phyloP scores from a whole-genome alignment of 2,888 invertebrate genomes.

The Polyploca ridens region DNA sequence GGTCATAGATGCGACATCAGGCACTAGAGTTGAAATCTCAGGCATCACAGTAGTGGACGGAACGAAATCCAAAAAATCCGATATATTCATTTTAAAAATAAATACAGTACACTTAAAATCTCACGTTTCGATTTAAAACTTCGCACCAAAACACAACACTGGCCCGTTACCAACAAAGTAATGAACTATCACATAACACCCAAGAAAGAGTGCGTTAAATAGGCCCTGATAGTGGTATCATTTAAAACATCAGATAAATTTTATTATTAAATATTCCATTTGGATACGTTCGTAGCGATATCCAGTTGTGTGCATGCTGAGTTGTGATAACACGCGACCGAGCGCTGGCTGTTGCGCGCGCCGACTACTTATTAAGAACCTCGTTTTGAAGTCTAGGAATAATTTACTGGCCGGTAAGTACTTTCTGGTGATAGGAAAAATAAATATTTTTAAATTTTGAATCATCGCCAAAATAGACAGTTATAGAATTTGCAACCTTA shows the following conservation, averaged over 20 bases:
- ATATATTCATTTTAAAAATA: constrained; percentile 53
- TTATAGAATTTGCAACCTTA: neutral
- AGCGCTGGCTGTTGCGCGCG: constrained; percentile 44
- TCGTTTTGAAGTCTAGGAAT: constrained; percentile 34
- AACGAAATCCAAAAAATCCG: constrained; percentile 32
- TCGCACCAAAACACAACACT: constrained; percentile 23
- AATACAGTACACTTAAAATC: neutral
- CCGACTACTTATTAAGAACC: constrained; percentile 37
- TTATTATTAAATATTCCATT: constrained; percentile 45
- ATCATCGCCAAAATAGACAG: constrained; percentile 20
- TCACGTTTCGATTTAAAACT: constrained; percentile 19
- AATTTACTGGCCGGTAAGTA: constrained; percentile 28
- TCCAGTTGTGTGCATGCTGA: constrained; percentile 23
- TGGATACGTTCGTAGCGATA: constrained; percentile 30
- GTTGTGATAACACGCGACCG: constrained; percentile 54
- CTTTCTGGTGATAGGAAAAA: constrained; percentile 22
- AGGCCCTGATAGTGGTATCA: constrained; percentile 54
- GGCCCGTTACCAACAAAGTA: constrained; percentile 37
- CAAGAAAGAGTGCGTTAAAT: constrained; percentile 40
- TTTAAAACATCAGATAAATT: constrained; percentile 58
- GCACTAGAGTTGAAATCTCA: constrained; percentile 28
- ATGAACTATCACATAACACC: constrained; percentile 48
- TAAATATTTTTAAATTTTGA: constrained; percentile 27
- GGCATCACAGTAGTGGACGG: constrained; percentile 38
- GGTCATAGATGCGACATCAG: constrained; percentile 20